Evolutionary conservation across 2,113 vertebrate genomes (phyloP).

Genomic region (Campylorhamphus procurvoides): DNA sequence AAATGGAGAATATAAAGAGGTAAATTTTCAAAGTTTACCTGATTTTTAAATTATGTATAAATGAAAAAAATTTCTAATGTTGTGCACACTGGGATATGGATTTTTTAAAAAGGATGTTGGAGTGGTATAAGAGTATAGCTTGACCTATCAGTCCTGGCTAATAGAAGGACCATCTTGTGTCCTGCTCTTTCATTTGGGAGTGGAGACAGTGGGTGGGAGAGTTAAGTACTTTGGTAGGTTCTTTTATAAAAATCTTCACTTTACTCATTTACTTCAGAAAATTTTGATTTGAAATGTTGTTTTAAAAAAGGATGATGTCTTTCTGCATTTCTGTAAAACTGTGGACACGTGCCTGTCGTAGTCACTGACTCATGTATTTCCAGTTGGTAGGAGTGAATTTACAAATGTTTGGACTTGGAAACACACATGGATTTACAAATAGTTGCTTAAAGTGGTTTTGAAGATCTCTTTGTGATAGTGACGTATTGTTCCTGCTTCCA

Average conservation of each 20-base stretch:
- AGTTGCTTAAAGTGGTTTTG: neutral
- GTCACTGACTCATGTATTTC: neutral
- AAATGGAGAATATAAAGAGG: neutral
- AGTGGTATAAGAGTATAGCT: neutral
- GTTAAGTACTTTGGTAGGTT: neutral
- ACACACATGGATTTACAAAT: neutral
- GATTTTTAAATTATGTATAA: neutral
- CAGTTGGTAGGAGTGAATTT: neutral
- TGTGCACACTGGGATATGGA: neutral
- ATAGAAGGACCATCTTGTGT: neutral
- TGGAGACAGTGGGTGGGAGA: neutral
- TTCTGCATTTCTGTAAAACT: neutral
- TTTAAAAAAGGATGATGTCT: neutral
- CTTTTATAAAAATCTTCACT: neutral
- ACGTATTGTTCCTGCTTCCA: neutral
- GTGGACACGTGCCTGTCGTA: neutral
- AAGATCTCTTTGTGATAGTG: neutral
- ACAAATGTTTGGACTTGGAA: neutral
- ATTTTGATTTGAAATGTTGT: neutral
- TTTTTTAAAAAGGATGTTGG: neutral
- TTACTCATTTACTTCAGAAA: neutral
- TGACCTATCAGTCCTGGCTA: neutral
- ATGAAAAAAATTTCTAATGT: neutral
- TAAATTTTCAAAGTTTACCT: neutral
- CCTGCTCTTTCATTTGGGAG: neutral